Evolutionary conservation across 2,113 vertebrate species (phyloP).

Genomic region (Castor canadensis): DNA sequence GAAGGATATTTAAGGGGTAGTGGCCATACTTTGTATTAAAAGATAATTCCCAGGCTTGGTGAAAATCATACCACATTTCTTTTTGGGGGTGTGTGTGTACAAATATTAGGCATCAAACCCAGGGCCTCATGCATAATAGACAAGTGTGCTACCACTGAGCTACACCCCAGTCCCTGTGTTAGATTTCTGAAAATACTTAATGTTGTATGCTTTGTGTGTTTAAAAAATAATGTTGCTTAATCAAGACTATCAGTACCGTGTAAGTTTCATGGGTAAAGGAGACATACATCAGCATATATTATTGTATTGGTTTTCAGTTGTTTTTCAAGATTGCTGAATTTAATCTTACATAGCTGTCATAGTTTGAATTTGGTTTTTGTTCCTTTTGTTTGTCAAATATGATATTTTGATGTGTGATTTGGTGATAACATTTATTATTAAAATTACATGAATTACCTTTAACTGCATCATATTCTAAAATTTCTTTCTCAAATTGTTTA

Average conservation of each 20-base stretch:
- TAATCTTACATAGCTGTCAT: not conserved
- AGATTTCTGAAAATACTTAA: not conserved
- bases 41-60: not conserved
- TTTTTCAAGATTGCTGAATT: not conserved
- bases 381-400: not conserved
- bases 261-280: not conserved
- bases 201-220: not conserved
- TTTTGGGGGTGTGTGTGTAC: no score
- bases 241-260: not conserved
- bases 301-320: no score
- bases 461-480: not conserved
- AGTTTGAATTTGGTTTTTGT: not conserved
- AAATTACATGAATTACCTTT: not conserved
- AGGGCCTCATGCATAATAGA: no score
- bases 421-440: constrained; percentile 8
- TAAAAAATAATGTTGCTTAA: not conserved
- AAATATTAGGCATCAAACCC: no score
- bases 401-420: not conserved
- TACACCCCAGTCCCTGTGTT: not conserved
- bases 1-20: not conserved
- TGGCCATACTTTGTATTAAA: not conserved
- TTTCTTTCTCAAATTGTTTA: not conserved
- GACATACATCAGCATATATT: not conserved
- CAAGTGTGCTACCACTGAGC: no score
- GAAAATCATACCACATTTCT: not conserved